Percentiles rank a stretch among this genome's conserved stretches.
Conservation (phyloP, 2,888 invertebrate species). For the Labia minor region DNA sequence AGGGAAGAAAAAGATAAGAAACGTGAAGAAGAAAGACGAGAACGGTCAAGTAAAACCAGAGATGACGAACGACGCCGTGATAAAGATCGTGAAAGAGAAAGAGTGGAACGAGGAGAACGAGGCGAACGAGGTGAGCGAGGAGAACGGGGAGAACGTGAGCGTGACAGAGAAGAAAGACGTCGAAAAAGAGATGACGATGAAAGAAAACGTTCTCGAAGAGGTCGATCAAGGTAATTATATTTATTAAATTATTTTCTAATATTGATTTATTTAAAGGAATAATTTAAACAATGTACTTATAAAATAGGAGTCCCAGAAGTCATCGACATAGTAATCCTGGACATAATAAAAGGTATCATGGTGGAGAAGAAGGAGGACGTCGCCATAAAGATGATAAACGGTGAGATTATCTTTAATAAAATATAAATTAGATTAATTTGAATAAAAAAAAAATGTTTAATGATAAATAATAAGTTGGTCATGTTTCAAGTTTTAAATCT, state of each 20-base stretch:
- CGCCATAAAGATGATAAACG: not conserved
- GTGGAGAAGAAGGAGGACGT: not conserved
- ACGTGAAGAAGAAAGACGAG: conserved; percentile 41
- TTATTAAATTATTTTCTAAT: not conserved
- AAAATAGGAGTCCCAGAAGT: not conserved
- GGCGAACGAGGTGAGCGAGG: conserved; percentile 39
- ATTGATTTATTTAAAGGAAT: not conserved
- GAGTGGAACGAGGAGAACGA: conserved; percentile 18
- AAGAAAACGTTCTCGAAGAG: conserved; percentile 23
- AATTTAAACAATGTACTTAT: too few relatives aligned
- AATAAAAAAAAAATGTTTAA: too few relatives aligned
- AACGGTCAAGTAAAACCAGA: conserved; percentile 32
- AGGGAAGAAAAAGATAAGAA: conserved; percentile 43
- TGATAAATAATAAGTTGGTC: too few relatives aligned
- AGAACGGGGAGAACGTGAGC: conserved; percentile 34
- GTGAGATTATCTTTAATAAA: too few relatives aligned
- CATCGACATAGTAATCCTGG: not conserved
- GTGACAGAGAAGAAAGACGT: conserved; percentile 33
- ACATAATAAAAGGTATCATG: not conserved
- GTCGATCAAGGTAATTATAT: not conserved
- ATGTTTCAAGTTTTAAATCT: too few relatives aligned
- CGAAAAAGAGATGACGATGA: conserved; percentile 34
- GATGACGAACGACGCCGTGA: conserved; percentile 22
- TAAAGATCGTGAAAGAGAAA: conserved; percentile 31
- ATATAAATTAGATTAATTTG: too few relatives aligned